Conservation (phyloP, 2,113 vertebrate species). For the Misgurnus anguillicaudatus region DNA sequence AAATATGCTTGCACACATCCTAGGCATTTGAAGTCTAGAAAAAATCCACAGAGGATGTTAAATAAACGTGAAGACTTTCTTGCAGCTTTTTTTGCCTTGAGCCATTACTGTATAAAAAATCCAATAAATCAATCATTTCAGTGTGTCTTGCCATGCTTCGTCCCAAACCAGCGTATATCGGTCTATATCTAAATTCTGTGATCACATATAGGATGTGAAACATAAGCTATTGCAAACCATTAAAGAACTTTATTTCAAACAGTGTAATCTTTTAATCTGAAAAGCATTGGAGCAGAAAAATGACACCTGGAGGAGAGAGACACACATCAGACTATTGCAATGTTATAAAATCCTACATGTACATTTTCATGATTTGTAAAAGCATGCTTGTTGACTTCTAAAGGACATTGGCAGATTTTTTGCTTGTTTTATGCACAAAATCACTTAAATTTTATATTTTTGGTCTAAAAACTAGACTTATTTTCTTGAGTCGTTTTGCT, state of each 20-base stretch:
- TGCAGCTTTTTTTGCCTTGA: not conserved
- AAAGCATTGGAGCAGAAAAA: too few species aligned
- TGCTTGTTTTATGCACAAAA: too few species aligned
- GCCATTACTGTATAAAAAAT: constrained; percentile 1
- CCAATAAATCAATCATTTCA: constrained; percentile 9
- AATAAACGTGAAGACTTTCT: constrained; percentile 20
- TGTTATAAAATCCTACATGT: constrained; percentile 14
- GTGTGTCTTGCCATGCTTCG: not conserved
- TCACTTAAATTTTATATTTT: too few species aligned
- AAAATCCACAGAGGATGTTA: constrained; percentile 20
- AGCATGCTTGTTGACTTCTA: not conserved
- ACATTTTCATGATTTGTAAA: constrained; percentile 15
- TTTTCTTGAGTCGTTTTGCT: too few species aligned
- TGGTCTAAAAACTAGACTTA: too few species aligned
- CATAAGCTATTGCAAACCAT: too few species aligned
- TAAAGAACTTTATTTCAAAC: too few species aligned
- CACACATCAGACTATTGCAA: not conserved
- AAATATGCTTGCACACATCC: not conserved
- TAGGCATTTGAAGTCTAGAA: constrained; percentile 18
- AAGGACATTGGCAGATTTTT: too few species aligned
- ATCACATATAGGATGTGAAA: too few species aligned
- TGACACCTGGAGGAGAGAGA: not conserved
- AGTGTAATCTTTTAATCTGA: too few species aligned
- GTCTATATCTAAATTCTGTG: too few species aligned
- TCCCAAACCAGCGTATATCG: too few species aligned